A percentile compares a stretch with the other conserved stretches of the same genome.
These are phyloP conservation scores for Echinometra lucunter DNA, from an alignment of 53 echinoderm and acorn worm species.

Conservation along the genomic window DNA sequence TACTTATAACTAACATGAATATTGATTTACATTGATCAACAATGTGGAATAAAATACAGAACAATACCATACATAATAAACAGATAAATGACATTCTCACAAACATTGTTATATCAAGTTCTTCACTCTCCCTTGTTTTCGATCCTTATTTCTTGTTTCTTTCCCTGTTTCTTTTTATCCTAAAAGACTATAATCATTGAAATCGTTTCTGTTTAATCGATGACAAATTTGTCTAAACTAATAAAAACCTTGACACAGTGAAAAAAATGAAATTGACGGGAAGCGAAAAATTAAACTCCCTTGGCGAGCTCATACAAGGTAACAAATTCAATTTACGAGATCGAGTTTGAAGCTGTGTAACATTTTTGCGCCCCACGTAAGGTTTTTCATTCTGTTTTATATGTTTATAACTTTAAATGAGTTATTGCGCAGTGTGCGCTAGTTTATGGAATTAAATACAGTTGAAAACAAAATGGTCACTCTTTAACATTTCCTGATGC, in stretches of 20 bases:
- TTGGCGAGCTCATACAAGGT: constrained; percentile 16
- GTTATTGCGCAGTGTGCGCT: neutral
- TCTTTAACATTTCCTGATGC: neutral
- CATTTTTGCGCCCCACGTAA: constrained; percentile 46
- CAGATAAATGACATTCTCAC: no score
- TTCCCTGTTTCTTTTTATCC: neutral
- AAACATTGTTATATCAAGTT: no score
- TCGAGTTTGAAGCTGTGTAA: neutral
- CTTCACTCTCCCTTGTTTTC: no score
- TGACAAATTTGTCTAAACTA: constrained; percentile 9
- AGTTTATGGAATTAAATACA: neutral
- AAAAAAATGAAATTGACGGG: constrained; percentile 34
- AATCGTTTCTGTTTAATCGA: neutral
- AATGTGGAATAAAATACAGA: no score
- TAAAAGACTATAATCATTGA: neutral
- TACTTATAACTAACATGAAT: no score
- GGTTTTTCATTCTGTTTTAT: neutral
- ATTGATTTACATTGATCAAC: no score
- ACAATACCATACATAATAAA: no score
- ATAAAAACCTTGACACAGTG: constrained; percentile 13
- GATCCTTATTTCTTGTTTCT: neutral
- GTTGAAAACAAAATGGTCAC: neutral
- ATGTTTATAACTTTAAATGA: neutral
- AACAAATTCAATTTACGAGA: constrained; percentile 57
- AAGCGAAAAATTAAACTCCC: constrained; percentile 33